Percentiles rank a stretch among this genome's conserved stretches.
These are phyloP conservation scores for Euwallacea similis DNA, from an alignment of 1,140 invertebrate genomes.

Conservation along the genomic window DNA sequence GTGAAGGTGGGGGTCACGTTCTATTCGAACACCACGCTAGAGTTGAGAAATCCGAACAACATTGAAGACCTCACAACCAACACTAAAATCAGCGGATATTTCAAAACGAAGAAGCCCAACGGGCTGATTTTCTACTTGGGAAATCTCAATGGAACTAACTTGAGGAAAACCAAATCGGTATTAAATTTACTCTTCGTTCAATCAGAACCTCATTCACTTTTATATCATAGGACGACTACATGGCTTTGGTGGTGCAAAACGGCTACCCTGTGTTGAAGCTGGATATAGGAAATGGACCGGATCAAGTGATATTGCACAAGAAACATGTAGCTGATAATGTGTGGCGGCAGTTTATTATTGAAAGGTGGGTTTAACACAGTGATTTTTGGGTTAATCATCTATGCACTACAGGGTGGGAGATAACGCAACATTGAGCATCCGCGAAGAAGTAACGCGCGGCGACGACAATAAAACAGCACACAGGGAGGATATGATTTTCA, in stretches of 20 bases:
- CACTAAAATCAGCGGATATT: constrained; percentile 83
- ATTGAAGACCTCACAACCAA: constrained; percentile 81
- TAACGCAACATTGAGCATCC: constrained; percentile 78
- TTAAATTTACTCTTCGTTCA: constrained; percentile 14
- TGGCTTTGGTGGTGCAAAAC: constrained; percentile 87
- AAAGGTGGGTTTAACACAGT: constrained; percentile 64
- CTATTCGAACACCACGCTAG: constrained; percentile 77
- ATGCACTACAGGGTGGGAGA: constrained; percentile 70
- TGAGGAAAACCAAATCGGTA: constrained; percentile 66
- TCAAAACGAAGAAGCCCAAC: constrained; percentile 76
- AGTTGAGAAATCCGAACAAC: constrained; percentile 82
- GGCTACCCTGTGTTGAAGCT: constrained; percentile 84
- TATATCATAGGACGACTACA: constrained; percentile 78
- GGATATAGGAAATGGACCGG: constrained; percentile 84
- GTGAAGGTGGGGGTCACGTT: constrained; percentile 85
- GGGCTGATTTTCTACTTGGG: constrained; percentile 89
- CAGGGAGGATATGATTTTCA: constrained; percentile 56
- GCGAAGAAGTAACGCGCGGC: constrained; percentile 70
- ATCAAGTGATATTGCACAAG: constrained; percentile 68
- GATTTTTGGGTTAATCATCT: not conserved
- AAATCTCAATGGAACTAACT: constrained; percentile 75
- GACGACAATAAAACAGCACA: not conserved
- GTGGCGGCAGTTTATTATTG: constrained; percentile 90
- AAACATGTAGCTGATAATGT: constrained; percentile 79
- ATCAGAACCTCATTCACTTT: not conserved